Conservation (phyloP, 2,797 vertebrate genomes). For the Sebastes iracundus region DNA sequence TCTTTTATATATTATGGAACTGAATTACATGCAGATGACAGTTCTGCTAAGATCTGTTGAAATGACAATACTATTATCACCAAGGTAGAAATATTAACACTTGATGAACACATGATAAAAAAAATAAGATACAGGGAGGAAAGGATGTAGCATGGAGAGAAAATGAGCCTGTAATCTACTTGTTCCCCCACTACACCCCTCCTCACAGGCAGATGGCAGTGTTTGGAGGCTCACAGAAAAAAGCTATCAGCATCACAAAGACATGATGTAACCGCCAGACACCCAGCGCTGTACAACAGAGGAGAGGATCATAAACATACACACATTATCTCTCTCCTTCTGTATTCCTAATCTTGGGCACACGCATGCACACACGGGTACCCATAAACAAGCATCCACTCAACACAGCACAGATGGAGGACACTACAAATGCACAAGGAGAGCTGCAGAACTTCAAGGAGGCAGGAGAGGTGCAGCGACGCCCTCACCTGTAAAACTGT, state of each 20-base stretch:
- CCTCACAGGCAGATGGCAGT: slow-evolving; percentile 81
- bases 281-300: slow-evolving; percentile 50
- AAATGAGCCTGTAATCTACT: slow-evolving; percentile 27
- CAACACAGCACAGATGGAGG: slow-evolving; percentile 58
- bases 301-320: slow-evolving; percentile 45
- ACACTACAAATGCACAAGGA: slow-evolving; percentile 1
- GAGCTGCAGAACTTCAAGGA: slow-evolving; percentile 25
- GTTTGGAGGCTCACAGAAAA: slow-evolving; percentile 61
- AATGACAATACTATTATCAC: neutral
- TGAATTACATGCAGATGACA: neutral
- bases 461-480: slow-evolving; percentile 2
- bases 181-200: slow-evolving; percentile 50
- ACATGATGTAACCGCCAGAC: slow-evolving; percentile 81
- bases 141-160: neutral
- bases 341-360: slow-evolving; percentile 21
- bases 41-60: neutral
- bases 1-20: neutral
- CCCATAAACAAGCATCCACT: neutral
- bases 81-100: neutral
- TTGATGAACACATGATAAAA: neutral
- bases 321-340: slow-evolving; percentile 29
- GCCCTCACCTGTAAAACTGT: slow-evolving; percentile 95
- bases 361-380: neutral
- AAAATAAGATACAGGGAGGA: neutral
- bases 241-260: slow-evolving; percentile 72